Base-by-base conservation (phyloP, 1,140 invertebrate genomes). In the Papilio glaucus region DNA sequence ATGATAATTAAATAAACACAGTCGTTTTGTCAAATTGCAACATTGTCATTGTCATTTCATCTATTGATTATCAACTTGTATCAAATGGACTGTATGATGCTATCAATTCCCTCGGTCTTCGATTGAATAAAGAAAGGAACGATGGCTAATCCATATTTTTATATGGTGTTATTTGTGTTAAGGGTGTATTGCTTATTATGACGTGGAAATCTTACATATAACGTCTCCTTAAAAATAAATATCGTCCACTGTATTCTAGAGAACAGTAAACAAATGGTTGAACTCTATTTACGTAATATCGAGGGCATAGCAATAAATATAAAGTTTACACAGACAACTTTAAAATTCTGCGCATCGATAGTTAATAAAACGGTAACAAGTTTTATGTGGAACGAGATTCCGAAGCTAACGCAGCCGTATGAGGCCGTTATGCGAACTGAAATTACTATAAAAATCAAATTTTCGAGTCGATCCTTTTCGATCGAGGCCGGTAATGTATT, bases 401-500 rank as follows among this genome's bases (percentile, higher is more conserved):
- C 49, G 49, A 24, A 57, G 15, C 45, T 49, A 49, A 24, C 49
- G 10, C 21, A 6, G 49, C 49, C 63, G 67, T 71, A 76, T 69
- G 71, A 75, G 24, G 37, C 24, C 69, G 69, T 75, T 74, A 78
- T 71, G 71, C 70, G 72, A 80, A 53, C 71, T 77, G 72, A 77
- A 80, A 77, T 82, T 78, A 84, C 72, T 84, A 81, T 79, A 80
- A 84, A 80, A 79, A 82, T 75, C 77, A 72, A 81, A 82, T 86
- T 85, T 45, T 79, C 65, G 76, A 76, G 72, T 72, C 73, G 70
- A 82, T 84, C 74, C 79, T 81, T 83, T 83, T 80, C 77, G 77
- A 79, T 83, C 73, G 75, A 77, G 62, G 70, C 72, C 75, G 73
- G 76, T 85, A 86, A 87, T 86, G 77, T 87, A 89, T 87, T 87